Conservation (phyloP, 2,888 invertebrate species). For the Herminia tarsipennalis region DNA sequence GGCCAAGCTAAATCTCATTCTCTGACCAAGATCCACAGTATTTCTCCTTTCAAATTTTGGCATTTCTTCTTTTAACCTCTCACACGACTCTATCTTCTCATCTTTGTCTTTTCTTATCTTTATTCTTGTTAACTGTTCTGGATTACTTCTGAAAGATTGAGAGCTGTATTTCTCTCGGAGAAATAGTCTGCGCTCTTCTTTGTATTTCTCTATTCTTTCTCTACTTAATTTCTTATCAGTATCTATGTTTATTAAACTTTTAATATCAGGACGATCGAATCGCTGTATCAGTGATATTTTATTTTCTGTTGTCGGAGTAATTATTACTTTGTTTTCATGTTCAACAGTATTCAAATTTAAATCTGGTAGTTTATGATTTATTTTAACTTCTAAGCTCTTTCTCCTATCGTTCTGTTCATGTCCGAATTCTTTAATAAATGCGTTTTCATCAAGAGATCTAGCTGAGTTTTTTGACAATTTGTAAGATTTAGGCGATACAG, state of each 20-base stretch:
- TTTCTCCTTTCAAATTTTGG: slow-evolving; percentile 79
- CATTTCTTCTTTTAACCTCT: slow-evolving; percentile 55
- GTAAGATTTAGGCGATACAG: slow-evolving; percentile 82
- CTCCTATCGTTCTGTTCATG: slow-evolving; percentile 76
- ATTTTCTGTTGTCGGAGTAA: slow-evolving; percentile 87
- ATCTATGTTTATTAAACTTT: slow-evolving; percentile 69
- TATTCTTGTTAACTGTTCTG: slow-evolving; percentile 78
- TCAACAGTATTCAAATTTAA: slow-evolving; percentile 72
- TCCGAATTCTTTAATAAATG: slow-evolving; percentile 89
- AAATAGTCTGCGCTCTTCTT: slow-evolving; percentile 39
- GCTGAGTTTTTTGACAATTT: slow-evolving; percentile 87
- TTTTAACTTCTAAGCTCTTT: slow-evolving; percentile 87
- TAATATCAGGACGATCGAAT: slow-evolving; percentile 67
- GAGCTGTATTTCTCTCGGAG: slow-evolving; percentile 92
- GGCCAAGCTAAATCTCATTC: slow-evolving; percentile 74
- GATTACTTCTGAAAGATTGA: slow-evolving; percentile 90
- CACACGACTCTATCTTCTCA: slow-evolving; percentile 54
- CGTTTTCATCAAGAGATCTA: slow-evolving; percentile 90
- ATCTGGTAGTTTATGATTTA: slow-evolving; percentile 84
- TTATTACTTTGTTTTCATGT: slow-evolving; percentile 61
- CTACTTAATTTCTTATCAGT: slow-evolving; percentile 88
- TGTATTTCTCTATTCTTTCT: slow-evolving; percentile 90
- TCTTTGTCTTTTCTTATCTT: slow-evolving; percentile 69
- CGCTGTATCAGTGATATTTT: slow-evolving; percentile 86
- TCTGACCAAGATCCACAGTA: slow-evolving; percentile 78